phyloP scores from a whole-genome alignment of 2,888 invertebrate species.

The Andricus quercusramuli region DNA sequence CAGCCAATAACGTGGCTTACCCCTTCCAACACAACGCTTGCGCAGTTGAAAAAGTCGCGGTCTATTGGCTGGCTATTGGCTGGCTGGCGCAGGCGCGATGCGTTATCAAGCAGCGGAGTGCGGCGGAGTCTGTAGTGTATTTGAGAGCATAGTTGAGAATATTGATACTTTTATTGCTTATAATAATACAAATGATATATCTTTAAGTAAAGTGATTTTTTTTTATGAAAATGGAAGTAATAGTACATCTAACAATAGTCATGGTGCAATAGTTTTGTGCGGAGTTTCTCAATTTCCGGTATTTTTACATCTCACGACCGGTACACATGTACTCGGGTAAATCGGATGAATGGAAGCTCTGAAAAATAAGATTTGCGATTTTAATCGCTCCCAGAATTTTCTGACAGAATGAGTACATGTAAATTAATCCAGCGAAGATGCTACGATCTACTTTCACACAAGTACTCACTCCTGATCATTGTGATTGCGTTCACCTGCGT shows the following conservation, averaged over 20 bases:
- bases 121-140: too few species aligned
- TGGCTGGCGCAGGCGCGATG: too few species aligned
- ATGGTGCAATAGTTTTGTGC: background rate
- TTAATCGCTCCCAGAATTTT: conserved; percentile 64
- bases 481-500: conserved; percentile 75
- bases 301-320: background rate
- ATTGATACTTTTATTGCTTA: too few species aligned
- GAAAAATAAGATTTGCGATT: conserved; percentile 59
- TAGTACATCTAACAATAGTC: background rate
- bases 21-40: too few species aligned
- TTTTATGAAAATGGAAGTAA: background rate
- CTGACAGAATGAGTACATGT: conserved; percentile 77
- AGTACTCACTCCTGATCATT: conserved; percentile 76
- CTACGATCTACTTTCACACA: conserved; percentile 78
- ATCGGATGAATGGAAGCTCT: conserved; percentile 13
- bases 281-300: background rate
- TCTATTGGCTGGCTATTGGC: too few species aligned
- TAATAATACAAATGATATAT: background rate
- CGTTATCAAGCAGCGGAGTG: too few species aligned
- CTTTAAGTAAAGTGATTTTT: background rate
- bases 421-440: conserved; percentile 78
- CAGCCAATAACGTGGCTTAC: too few species aligned
- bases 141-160: too few species aligned
- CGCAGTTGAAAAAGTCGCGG: too few species aligned
- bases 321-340: background rate